A percentile compares a stretch with the other conserved stretches of the same genome.
Evolutionary conservation across 2,888 invertebrate genomes (phyloP).

Genomic region (Leptopilina drosophilae): DNA sequence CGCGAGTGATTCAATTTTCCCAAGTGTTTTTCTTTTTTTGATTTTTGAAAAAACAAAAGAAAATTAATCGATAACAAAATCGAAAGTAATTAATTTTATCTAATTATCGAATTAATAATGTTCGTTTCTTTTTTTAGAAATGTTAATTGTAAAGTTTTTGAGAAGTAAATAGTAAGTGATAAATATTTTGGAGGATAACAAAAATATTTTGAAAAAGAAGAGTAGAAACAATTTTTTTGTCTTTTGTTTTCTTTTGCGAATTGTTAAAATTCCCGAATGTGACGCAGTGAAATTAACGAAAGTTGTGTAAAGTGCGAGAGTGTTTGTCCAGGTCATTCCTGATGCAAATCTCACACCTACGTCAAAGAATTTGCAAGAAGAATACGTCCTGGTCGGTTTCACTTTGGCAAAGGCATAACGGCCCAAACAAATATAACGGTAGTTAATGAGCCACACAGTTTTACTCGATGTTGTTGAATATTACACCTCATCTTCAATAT

Average conservation of each 20-base stretch:
- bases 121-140: no score
- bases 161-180: no score
- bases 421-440: constrained; percentile 76
- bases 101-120: no score
- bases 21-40: no score
- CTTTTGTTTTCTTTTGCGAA: no score
- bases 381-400: constrained; percentile 64
- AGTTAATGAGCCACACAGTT: constrained; percentile 71
- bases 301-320: constrained; percentile 55
- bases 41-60: no score
- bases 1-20: neutral
- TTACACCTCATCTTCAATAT: constrained; percentile 4
- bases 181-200: no score
- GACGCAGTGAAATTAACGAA: constrained; percentile 56
- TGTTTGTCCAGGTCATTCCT: constrained; percentile 54
- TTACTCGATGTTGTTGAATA: constrained; percentile 22
- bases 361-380: constrained; percentile 52
- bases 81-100: no score
- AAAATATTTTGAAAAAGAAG: no score
- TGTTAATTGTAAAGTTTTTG: no score
- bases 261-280: neutral
- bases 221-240: no score
- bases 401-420: constrained; percentile 74
- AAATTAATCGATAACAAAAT: no score
- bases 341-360: constrained; percentile 49